phyloP scores from a whole-genome alignment of 2,888 invertebrate species.

The Mechanitis messenoides region DNA sequence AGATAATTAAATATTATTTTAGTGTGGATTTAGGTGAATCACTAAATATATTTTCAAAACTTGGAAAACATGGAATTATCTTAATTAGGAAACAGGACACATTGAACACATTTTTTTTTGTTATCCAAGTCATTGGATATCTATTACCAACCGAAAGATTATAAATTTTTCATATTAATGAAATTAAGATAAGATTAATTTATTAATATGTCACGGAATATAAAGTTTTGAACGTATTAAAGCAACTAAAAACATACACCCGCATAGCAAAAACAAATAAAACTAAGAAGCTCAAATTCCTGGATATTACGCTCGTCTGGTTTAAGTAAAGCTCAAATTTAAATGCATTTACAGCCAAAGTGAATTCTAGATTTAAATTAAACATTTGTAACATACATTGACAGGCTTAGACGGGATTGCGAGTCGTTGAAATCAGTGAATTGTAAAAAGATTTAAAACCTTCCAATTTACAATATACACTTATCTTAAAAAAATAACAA shows the following conservation, averaged over 20 bases:
- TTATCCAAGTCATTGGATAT: too few species aligned
- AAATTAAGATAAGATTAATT: too few species aligned
- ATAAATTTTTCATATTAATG: too few species aligned
- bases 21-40: too few species aligned
- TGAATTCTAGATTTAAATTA: slow-evolving; percentile 23
- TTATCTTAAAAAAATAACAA: too few species aligned
- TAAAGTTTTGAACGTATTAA: not conserved
- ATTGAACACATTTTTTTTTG: too few species aligned
- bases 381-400: slow-evolving; percentile 25
- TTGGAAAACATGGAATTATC: too few species aligned
- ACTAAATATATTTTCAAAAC: too few species aligned
- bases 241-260: not conserved
- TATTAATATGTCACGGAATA: too few species aligned
- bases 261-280: not conserved
- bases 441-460: not conserved
- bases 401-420: not conserved
- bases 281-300: not conserved
- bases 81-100: too few species aligned
- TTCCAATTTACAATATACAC: not conserved
- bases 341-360: not conserved
- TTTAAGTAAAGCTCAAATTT: not conserved
- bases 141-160: too few species aligned
- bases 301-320: not conserved
- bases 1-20: too few species aligned
- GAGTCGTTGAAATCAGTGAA: not conserved